Conservation (phyloP, 2,797 vertebrate genomes). For the Ctenopoma kingsleyae region DNA sequence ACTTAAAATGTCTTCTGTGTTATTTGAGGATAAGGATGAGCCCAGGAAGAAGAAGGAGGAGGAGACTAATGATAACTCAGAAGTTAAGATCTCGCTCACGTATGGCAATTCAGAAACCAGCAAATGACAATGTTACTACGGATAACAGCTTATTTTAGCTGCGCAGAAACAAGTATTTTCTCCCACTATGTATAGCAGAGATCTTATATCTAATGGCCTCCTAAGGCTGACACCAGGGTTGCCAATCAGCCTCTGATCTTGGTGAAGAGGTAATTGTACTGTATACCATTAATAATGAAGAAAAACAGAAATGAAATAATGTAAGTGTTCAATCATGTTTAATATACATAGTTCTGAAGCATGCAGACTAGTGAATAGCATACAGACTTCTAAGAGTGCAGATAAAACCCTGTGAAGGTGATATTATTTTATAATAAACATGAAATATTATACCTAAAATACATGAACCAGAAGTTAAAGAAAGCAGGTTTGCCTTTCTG, state of each 20-base stretch:
- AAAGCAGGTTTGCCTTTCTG: slow-evolving; percentile 26
- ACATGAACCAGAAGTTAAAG: slow-evolving; percentile 32
- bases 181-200: slow-evolving; percentile 1
- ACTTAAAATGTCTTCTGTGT: slow-evolving; percentile 12
- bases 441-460: slow-evolving; percentile 44
- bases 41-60: slow-evolving; percentile 6
- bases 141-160: slow-evolving; percentile 8
- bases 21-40: not conserved
- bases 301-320: slow-evolving; percentile 15
- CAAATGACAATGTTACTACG: slow-evolving; percentile 14
- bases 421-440: slow-evolving; percentile 52
- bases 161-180: slow-evolving; percentile 12
- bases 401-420: slow-evolving; percentile 46
- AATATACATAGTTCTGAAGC: slow-evolving; percentile 37
- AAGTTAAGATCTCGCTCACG: slow-evolving; percentile 6
- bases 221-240: slow-evolving; percentile 14
- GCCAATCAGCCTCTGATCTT: slow-evolving; percentile 37
- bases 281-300: slow-evolving; percentile 21
- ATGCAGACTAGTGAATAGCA: slow-evolving; percentile 34
- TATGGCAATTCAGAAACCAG: not conserved
- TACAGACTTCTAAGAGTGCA: slow-evolving; percentile 21
- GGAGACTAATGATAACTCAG: slow-evolving; percentile 12
- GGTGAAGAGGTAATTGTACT: slow-evolving; percentile 28
- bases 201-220: slow-evolving; percentile 29
- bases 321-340: slow-evolving; percentile 37